phyloP scores from a whole-genome alignment of 2,113 vertebrate species.

The Carassius carassius region DNA sequence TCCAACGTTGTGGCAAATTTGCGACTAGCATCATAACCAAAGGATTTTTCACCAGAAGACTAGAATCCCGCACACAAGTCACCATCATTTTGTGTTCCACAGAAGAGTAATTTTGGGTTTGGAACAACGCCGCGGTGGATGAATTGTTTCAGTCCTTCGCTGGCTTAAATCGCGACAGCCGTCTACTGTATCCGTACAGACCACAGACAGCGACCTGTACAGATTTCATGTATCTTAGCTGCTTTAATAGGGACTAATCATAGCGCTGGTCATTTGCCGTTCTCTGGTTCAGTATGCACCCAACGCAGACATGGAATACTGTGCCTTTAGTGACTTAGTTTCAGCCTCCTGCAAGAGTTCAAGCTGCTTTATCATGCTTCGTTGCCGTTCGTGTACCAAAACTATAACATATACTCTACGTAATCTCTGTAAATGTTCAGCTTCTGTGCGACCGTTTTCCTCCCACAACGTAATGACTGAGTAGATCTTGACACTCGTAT shows the following conservation, averaged over 20 bases:
- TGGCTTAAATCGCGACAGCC: neutral
- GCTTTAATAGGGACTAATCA: conserved; percentile 16
- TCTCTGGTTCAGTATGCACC: conserved; percentile 12
- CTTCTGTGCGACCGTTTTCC: conserved; percentile 2
- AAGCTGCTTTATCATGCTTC: neutral
- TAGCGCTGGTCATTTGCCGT: conserved; percentile 19
- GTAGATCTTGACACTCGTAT: neutral
- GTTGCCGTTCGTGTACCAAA: conserved; percentile 15
- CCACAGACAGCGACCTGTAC: conserved; percentile 3
- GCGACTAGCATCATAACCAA: neutral
- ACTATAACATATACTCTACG: conserved; percentile 14
- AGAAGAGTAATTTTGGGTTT: neutral
- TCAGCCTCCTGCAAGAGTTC: neutral
- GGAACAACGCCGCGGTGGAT: neutral
- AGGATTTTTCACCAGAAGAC: neutral
- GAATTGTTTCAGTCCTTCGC: neutral
- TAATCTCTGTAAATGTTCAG: conserved; percentile 11
- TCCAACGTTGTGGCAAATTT: neutral
- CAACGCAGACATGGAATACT: conserved; percentile 7
- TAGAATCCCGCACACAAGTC: neutral
- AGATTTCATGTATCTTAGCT: conserved; percentile 17
- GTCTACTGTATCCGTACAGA: neutral
- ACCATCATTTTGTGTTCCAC: neutral
- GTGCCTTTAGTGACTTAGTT: conserved; percentile 38
- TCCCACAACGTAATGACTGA: neutral